Percentiles rank a stretch among this genome's conserved stretches.
Conservation (phyloP, 2,113 vertebrate species). For the Brachypodius melanocephalos region DNA sequence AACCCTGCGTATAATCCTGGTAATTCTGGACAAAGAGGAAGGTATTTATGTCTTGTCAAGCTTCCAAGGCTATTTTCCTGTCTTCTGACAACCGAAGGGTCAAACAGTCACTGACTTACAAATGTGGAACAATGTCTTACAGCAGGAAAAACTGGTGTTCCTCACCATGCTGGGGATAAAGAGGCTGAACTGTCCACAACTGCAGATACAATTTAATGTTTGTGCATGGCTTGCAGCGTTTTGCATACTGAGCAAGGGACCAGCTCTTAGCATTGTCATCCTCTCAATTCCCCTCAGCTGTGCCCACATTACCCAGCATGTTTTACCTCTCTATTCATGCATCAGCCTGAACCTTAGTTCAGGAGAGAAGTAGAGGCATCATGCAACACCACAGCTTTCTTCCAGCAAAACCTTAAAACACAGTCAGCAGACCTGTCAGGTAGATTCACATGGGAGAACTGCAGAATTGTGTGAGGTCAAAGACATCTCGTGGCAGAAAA, state of each 20-base stretch:
- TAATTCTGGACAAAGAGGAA: constrained; percentile 11
- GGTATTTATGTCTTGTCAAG: constrained; percentile 14
- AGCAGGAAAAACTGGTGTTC: not conserved
- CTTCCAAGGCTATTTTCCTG: constrained; percentile 23
- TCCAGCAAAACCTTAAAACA: not conserved
- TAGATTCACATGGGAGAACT: not conserved
- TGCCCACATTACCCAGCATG: not conserved
- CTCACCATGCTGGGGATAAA: not conserved
- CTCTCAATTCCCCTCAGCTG: not conserved
- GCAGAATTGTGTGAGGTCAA: not conserved
- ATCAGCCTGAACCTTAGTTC: not conserved
- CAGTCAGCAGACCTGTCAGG: not conserved
- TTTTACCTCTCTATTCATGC: rapidly evolving
- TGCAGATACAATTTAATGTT: not conserved
- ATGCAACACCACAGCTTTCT: not conserved
- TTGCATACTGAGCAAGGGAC: not conserved
- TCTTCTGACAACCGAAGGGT: not conserved
- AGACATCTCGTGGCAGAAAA: not conserved
- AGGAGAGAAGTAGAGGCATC: not conserved
- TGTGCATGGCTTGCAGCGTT: not conserved
- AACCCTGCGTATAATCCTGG: constrained; percentile 1
- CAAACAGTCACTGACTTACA: not conserved
- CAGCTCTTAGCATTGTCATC: not conserved
- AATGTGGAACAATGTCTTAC: not conserved
- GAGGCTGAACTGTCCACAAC: not conserved